Conservation (phyloP, 2,113 vertebrate species). For the Gymnarchus niloticus region DNA sequence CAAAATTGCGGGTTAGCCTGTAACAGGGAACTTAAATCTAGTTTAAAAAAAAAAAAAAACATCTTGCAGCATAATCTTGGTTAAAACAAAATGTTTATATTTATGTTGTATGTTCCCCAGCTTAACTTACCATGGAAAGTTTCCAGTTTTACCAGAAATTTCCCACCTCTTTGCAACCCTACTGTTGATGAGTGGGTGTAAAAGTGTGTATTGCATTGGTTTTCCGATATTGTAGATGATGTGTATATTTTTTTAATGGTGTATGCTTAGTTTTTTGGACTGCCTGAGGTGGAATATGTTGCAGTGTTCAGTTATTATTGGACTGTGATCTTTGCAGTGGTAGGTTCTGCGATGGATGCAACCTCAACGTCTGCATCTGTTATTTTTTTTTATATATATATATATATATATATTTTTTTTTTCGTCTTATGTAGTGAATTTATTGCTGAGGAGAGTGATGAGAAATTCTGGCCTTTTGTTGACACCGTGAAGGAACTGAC, state of each 20-base stretch:
- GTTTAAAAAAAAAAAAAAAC: too few relatives aligned
- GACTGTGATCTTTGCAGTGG: background rate
- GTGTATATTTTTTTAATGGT: background rate
- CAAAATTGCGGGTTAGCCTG: too few relatives aligned
- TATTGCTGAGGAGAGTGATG: slow-evolving; percentile 88
- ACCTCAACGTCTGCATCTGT: background rate
- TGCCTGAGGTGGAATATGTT: background rate
- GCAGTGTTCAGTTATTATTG: background rate
- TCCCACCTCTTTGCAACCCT: too few relatives aligned
- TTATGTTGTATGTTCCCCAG: too few relatives aligned
- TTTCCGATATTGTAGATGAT: background rate
- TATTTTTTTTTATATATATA: background rate
- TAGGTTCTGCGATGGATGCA: background rate
- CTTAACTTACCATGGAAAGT: too few relatives aligned
- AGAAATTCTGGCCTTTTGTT: slow-evolving; percentile 98
- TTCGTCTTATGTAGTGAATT: slow-evolving; percentile 76
- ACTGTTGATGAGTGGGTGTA: too few relatives aligned
- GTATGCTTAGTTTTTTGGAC: background rate
- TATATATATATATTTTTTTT: slow-evolving; percentile 10
- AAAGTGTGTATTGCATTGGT: background rate
- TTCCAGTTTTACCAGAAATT: too few relatives aligned
- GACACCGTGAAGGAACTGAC: slow-evolving; percentile 89
- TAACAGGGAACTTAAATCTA: too few relatives aligned
- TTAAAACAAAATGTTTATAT: too few relatives aligned
- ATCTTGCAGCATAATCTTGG: too few relatives aligned